Evolutionary conservation across 2,113 vertebrate genomes (phyloP).

Genomic region (Dunckerocampus dactyliophorus): DNA sequence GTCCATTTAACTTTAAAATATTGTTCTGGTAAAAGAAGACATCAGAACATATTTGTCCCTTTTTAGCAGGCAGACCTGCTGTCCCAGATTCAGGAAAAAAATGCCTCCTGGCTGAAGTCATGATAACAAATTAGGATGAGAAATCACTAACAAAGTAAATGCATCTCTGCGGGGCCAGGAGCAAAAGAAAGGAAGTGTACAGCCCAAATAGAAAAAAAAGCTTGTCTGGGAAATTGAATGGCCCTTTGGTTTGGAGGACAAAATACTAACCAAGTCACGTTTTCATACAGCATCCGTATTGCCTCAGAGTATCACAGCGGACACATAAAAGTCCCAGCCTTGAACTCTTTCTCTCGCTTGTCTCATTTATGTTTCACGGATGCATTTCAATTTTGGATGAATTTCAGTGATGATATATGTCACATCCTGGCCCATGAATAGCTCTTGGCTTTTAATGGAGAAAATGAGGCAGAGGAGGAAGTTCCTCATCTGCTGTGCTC

Average conservation of each 20-base stretch:
- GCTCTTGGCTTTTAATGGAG: background rate
- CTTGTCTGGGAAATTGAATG: constrained; percentile 32
- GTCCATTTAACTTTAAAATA: background rate
- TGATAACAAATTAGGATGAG: constrained; percentile 32
- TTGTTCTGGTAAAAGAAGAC: background rate
- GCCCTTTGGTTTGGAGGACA: constrained; percentile 31
- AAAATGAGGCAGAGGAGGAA: background rate
- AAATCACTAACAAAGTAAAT: constrained; percentile 22
- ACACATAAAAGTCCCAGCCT: background rate
- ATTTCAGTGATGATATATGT: background rate
- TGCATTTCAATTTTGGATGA: background rate
- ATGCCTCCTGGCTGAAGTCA: constrained; percentile 35
- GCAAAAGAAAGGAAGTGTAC: constrained; percentile 1
- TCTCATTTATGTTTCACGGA: constrained; percentile 5
- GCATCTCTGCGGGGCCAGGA: constrained; percentile 24
- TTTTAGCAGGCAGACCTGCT: constrained; percentile 5
- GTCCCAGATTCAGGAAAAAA: constrained; percentile 49
- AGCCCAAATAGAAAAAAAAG: background rate
- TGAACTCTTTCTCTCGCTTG: background rate
- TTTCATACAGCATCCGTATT: constrained; percentile 34
- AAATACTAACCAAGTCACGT: constrained; percentile 36
- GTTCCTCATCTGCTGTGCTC: constrained; percentile 35
- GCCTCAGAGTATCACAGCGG: background rate
- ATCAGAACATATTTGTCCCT: background rate
- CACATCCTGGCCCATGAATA: background rate